Percentiles rank a stretch among this genome's conserved stretches.
These are phyloP conservation scores for Epizoanthus scotinus DNA, from an alignment of 92 coral and sea anemone species.

Conservation along the genomic window DNA sequence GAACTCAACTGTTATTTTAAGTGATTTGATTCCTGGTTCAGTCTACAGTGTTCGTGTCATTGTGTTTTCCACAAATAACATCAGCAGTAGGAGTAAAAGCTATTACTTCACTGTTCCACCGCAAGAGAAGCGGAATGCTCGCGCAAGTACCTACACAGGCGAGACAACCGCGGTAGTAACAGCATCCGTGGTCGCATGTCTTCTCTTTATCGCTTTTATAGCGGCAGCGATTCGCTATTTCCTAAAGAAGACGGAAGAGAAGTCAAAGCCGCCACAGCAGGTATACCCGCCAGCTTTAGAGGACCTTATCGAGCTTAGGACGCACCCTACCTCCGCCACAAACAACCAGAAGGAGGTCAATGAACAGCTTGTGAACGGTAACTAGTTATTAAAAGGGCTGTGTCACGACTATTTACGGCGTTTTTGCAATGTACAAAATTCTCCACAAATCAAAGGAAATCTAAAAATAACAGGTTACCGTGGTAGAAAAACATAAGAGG, in stretches of 20 bases:
- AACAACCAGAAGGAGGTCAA: conserved; percentile 1
- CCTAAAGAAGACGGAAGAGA: background rate
- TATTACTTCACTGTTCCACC: background rate
- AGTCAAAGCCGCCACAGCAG: background rate
- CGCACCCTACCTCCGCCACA: background rate
- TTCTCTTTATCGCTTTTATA: background rate
- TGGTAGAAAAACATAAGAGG: no score
- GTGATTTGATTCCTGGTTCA: background rate
- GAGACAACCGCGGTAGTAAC: background rate
- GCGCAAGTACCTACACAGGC: no score
- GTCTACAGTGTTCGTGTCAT: background rate
- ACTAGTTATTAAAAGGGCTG: background rate
- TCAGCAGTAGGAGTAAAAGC: background rate
- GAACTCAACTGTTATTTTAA: conserved; percentile 9
- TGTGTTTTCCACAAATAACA: background rate
- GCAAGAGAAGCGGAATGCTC: background rate
- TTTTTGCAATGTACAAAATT: no score
- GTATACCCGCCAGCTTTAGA: conserved; percentile 32
- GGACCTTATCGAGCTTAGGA: conserved; percentile 72
- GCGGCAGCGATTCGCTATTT: background rate
- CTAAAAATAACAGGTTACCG: no score
- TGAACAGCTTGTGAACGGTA: conserved; percentile 9
- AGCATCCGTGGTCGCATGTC: background rate
- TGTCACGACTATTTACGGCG: no score
- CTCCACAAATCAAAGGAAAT: no score